phyloP scores from a whole-genome alignment of 1,140 invertebrate genomes.

The Helicoverpa armigera region DNA sequence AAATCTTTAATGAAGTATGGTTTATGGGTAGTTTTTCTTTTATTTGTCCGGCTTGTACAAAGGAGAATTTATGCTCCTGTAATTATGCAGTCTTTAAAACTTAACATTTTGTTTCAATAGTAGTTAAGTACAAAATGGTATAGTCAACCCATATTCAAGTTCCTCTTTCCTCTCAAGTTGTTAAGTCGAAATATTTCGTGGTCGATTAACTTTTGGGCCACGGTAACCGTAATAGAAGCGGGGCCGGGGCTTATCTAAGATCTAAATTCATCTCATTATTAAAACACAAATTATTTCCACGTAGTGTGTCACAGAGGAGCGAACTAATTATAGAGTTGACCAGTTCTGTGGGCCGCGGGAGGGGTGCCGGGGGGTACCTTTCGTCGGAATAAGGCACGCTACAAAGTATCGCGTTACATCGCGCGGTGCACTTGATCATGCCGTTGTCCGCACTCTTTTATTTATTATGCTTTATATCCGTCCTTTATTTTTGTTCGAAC shows the following conservation, averaged over 20 bases:
- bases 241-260: constrained; percentile 32
- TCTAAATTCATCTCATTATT: constrained; percentile 49
- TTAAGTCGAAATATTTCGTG: constrained; percentile 2
- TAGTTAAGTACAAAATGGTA: too few relatives aligned
- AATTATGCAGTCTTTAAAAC: too few relatives aligned
- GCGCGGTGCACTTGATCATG: constrained; percentile 81
- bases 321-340: constrained; percentile 53
- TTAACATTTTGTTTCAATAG: too few relatives aligned
- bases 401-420: constrained; percentile 82
- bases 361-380: constrained; percentile 4
- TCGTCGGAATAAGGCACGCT: constrained; percentile 72
- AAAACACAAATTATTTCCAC: constrained; percentile 49
- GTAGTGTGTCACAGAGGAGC: constrained; percentile 36
- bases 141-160: too few relatives aligned
- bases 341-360: constrained; percentile 33
- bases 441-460: constrained; percentile 79
- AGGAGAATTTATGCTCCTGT: too few relatives aligned
- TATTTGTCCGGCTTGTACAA: too few relatives aligned
- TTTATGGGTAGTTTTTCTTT: too few relatives aligned
- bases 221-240: not conserved
- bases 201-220: not conserved
- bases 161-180: too few relatives aligned
- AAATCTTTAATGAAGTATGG: not conserved
- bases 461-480: constrained; percentile 68
- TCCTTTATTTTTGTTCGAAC: constrained; percentile 71